These are phyloP conservation scores for Drosophila nasuta DNA, from an alignment of 1,140 invertebrate genomes.

Conservation along the genomic window DNA sequence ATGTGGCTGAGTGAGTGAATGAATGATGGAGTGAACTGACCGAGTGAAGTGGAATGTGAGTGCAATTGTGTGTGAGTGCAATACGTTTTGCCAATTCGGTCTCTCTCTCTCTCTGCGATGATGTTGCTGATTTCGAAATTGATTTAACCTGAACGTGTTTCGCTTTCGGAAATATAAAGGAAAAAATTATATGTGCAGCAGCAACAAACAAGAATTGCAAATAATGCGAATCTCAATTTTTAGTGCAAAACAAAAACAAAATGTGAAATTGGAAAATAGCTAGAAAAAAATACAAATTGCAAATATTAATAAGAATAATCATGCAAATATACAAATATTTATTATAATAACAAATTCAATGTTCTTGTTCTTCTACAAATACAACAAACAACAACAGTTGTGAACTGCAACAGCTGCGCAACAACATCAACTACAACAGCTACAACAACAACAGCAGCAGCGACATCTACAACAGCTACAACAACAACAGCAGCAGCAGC, in stretches of 20 bases:
- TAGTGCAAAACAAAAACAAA: constrained; percentile 34
- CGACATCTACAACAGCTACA: constrained; percentile 26
- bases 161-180: constrained; percentile 37
- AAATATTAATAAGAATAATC: constrained; percentile 24
- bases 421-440: constrained; percentile 24
- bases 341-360: constrained; percentile 29
- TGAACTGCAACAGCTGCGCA: constrained; percentile 57
- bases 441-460: constrained; percentile 35
- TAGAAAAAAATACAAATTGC: constrained; percentile 25
- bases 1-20: constrained; percentile 22
- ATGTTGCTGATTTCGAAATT: constrained; percentile 70
- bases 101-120: constrained; percentile 34
- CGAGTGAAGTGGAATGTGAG: constrained; percentile 19
- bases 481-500: constrained; percentile 30
- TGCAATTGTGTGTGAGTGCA: constrained; percentile 38
- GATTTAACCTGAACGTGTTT: constrained; percentile 65
- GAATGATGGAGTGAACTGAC: constrained; percentile 20
- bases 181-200: constrained; percentile 13
- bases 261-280: constrained; percentile 43
- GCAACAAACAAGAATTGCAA: constrained; percentile 16
- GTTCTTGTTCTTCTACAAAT: constrained; percentile 31
- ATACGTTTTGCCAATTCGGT: constrained; percentile 13
- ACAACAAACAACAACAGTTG: constrained; percentile 40
- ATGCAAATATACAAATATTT: constrained; percentile 16
- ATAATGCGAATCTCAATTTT: constrained; percentile 31